Evolutionary conservation across 2,113 vertebrate species (phyloP).

Genomic region (Phaethornis superciliosus): DNA sequence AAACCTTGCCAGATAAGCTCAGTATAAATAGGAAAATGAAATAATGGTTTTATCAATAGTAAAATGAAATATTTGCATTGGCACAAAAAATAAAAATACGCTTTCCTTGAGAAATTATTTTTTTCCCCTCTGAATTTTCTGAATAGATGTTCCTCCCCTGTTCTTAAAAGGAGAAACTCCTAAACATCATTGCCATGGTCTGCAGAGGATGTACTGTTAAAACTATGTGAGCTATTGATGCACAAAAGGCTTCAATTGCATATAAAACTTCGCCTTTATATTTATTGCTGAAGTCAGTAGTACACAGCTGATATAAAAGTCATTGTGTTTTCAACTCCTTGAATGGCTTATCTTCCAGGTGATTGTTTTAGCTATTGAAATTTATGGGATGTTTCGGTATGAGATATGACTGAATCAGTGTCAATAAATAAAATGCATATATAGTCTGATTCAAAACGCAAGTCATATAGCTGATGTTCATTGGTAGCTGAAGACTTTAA

Average conservation of each 20-base stretch:
- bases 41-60: not conserved
- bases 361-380: not conserved
- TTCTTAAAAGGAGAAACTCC: not conserved
- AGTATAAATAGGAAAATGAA: not conserved
- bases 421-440: not conserved
- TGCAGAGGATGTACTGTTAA: not conserved
- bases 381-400: not conserved
- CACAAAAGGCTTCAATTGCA: not conserved
- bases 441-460: not conserved
- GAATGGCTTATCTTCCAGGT: not conserved
- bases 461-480: not conserved
- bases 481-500: not conserved
- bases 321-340: not conserved
- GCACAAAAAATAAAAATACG: not conserved
- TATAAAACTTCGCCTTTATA: not conserved
- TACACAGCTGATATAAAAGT: not conserved
- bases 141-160: not conserved
- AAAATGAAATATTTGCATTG: not conserved
- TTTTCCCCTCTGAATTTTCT: not conserved
- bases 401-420: not conserved
- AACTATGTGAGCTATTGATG: not conserved
- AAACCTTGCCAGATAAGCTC: not conserved
- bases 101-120: not conserved
- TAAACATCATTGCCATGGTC: not conserved
- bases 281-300: not conserved